These are phyloP conservation scores for Monoplex corrugatus DNA, from an alignment of 2,888 invertebrate species.

Conservation along the genomic window DNA sequence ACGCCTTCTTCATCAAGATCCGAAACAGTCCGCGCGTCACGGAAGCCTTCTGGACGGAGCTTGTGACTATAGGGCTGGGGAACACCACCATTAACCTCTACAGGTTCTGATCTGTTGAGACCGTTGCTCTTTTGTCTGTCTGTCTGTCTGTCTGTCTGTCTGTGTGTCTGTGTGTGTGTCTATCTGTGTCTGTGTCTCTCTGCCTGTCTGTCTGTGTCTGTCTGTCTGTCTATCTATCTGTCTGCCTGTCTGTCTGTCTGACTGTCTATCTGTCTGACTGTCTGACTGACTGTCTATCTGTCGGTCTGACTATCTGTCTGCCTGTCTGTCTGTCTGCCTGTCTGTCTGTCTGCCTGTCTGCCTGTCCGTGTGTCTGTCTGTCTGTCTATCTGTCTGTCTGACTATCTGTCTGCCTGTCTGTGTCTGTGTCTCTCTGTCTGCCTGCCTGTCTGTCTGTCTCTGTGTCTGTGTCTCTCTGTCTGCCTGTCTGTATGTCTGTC, in stretches of 20 bases:
- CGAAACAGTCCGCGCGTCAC: neutral
- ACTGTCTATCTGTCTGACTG: neutral
- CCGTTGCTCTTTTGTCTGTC: neutral
- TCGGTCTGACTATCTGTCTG: neutral
- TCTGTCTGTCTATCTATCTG: neutral
- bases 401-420: neutral
- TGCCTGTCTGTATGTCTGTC: too few species aligned
- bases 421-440: neutral
- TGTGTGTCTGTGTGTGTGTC: constrained; percentile 1
- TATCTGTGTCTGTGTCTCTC: neutral
- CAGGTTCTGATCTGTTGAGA: too few species aligned
- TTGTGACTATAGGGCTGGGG: constrained; percentile 19
- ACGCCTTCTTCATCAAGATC: constrained; percentile 25
- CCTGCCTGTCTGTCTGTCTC: neutral
- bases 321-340: too few species aligned
- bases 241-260: neutral
- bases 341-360: too few species aligned
- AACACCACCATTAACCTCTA: neutral
- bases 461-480: too few species aligned
- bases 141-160: neutral
- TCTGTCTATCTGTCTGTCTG: neutral
- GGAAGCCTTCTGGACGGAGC: constrained; percentile 18
- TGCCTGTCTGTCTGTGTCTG: neutral
- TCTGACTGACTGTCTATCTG: neutral
- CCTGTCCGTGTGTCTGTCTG: too few species aligned